Evolutionary conservation across 1,140 invertebrate genomes (phyloP), one percentile per base, ranked within the genome.

Genomic region (Anastatus disparis): DNA sequence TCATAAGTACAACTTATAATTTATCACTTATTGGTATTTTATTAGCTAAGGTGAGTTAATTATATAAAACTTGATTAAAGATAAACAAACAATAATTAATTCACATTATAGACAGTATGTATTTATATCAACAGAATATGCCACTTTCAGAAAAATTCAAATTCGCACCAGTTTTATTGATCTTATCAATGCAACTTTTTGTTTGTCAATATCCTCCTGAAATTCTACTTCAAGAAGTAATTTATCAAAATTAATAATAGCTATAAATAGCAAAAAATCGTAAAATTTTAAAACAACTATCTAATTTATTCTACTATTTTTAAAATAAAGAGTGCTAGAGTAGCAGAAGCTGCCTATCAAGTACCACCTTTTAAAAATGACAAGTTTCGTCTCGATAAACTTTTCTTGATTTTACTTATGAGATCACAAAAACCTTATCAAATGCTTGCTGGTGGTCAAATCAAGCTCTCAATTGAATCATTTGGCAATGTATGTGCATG

Each of bases 151-250:
- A 65, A 17, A 65, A 65, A 53, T 53, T 65, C 15, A 65, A 65
- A n/a, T 65, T 65, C 6, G 63, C 63, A 10, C 63, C 63, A 8
- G 63, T 65, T 1, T 17, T 65, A 12, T 24, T 65, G 4, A 65
- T 65, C 9, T 22, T 65, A 13, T 42, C 50, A n/a, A 55, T 22
- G 6, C 63, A 65, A 26, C 24, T 65, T 12, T 65, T 65, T 12
- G 63, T 65, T 24, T 65, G 63, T n/a, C 63, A 65, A 20, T 65
- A 65, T 42, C 50, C 63, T n/a, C 63, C 63, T 4, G 63, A 55
- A 12, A 31, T 65, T 13, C 27, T 65, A 20, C 15, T 65, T 2
- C 29, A 42, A 17, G 63, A 65, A 27, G 63, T 65, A 15, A 27
- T 35, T 35, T 35, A 35, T 35, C 31, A 6, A n/a, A n/a, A n/a